Evolutionary conservation across 2,113 vertebrate genomes (phyloP).

Genomic region (Ammodytes marinus): DNA sequence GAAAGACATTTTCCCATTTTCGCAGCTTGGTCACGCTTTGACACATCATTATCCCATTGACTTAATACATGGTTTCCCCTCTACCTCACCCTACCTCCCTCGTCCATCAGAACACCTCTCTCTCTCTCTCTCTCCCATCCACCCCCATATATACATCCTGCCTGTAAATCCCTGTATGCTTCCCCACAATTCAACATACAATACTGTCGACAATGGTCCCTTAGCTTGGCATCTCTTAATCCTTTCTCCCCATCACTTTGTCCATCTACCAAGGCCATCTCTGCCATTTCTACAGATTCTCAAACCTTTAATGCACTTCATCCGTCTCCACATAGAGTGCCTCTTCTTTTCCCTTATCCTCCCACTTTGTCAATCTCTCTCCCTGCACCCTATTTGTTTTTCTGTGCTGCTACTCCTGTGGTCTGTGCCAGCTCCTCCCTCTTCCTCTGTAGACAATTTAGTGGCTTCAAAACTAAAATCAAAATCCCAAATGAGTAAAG

Average conservation of each 20-base stretch:
- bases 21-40: conserved; percentile 80
- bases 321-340: conserved; percentile 49
- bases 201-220: conserved; percentile 12
- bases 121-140: conserved; percentile 8
- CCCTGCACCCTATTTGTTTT: conserved; percentile 40
- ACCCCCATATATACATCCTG: conserved; percentile 10
- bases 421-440: conserved; percentile 11
- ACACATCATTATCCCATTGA: conserved; percentile 82
- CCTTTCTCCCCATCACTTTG: conserved; percentile 44
- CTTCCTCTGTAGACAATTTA: conserved; percentile 24
- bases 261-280: conserved; percentile 30
- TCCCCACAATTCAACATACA: conserved; percentile 6
- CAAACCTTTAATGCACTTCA: conserved; percentile 56
- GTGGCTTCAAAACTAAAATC: conserved; percentile 41
- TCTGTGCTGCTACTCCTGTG: conserved; percentile 16
- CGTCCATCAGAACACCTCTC: conserved; percentile 43
- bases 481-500: conserved; percentile 24
- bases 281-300: conserved; percentile 48
- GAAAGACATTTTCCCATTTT: conserved; percentile 83
- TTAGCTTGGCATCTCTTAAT: conserved; percentile 46
- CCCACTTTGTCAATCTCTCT: conserved; percentile 44
- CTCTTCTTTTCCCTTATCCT: conserved; percentile 53
- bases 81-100: conserved; percentile 51
- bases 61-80: conserved; percentile 76
- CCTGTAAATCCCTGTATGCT: conserved; percentile 27